These are phyloP conservation scores for Mormoops blainvillei DNA, from an alignment of 2,113 vertebrate species.

Conservation along the genomic window DNA sequence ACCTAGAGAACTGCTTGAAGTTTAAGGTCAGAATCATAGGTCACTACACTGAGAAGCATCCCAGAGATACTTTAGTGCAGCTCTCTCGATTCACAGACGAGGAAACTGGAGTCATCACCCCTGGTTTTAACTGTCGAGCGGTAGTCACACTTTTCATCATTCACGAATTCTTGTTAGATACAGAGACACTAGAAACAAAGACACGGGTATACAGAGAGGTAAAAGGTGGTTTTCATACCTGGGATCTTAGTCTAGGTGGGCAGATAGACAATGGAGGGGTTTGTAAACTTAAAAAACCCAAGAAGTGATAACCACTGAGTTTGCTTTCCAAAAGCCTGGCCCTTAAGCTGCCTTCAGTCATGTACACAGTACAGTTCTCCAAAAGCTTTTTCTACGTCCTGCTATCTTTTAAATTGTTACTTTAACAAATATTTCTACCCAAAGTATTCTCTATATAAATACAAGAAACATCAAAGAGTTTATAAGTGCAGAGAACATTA, in stretches of 20 bases:
- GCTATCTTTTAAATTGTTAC: not conserved
- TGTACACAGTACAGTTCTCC: accelerated
- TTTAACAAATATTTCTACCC: not conserved
- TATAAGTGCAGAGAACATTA: not conserved
- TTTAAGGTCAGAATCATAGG: not conserved
- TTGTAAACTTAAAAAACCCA: not conserved
- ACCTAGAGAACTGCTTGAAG: not conserved
- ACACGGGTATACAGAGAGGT: accelerated
- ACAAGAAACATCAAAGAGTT: not conserved
- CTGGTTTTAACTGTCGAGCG: not conserved
- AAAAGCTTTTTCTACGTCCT: not conserved
- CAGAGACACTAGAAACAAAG: not conserved
- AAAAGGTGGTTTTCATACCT: not conserved
- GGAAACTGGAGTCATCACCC: not conserved
- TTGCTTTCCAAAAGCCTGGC: not conserved
- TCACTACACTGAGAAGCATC: not conserved
- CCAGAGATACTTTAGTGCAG: accelerated
- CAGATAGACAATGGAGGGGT: accelerated
- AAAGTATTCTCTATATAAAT: not conserved
- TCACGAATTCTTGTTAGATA: not conserved
- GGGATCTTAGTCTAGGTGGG: not conserved
- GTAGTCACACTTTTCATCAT: not conserved
- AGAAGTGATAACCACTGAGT: accelerated
- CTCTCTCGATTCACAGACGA: accelerated
- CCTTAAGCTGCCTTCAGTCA: not conserved